Evolutionary conservation across 2,113 vertebrate species (phyloP).

Genomic region (Clarias batrachus): DNA sequence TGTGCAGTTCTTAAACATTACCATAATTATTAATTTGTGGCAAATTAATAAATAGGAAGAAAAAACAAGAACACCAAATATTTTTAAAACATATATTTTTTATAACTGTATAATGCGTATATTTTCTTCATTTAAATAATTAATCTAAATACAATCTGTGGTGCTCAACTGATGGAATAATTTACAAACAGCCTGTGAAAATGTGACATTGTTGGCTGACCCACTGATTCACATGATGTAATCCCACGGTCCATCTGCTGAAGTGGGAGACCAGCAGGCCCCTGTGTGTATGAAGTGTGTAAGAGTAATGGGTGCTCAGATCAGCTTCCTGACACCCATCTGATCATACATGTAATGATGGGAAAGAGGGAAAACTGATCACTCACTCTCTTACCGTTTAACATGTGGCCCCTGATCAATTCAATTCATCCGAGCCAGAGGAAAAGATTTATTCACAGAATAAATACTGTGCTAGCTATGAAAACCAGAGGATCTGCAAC

Average conservation of each 20-base stretch:
- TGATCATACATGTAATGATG: not conserved
- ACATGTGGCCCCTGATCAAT: slow-evolving; percentile 17
- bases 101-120: slow-evolving; percentile 27
- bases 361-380: not conserved
- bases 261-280: slow-evolving; percentile 24
- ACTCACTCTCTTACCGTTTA: not conserved
- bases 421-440: slow-evolving; percentile 23
- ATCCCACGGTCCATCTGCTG: slow-evolving; percentile 33
- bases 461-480: slow-evolving; percentile 38
- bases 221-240: slow-evolving; percentile 44
- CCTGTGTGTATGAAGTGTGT: not conserved
- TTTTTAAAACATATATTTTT: slow-evolving; percentile 38
- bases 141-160: slow-evolving; percentile 59
- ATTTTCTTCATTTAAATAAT: slow-evolving; percentile 57
- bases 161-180: slow-evolving; percentile 48
- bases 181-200: slow-evolving; percentile 49
- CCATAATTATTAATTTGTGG: not conserved
- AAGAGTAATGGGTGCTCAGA: not conserved
- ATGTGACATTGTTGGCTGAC: slow-evolving; percentile 31
- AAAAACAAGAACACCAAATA: not conserved
- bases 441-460: slow-evolving; percentile 43
- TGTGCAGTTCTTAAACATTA: not conserved
- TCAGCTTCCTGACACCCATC: not conserved
- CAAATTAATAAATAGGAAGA: not conserved
- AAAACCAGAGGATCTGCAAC: slow-evolving; percentile 29